Evolutionary conservation across 1,140 invertebrate genomes (phyloP), one percentile per base, ranked within the genome.

Genomic region (Drosophila nigrodunni): DNA sequence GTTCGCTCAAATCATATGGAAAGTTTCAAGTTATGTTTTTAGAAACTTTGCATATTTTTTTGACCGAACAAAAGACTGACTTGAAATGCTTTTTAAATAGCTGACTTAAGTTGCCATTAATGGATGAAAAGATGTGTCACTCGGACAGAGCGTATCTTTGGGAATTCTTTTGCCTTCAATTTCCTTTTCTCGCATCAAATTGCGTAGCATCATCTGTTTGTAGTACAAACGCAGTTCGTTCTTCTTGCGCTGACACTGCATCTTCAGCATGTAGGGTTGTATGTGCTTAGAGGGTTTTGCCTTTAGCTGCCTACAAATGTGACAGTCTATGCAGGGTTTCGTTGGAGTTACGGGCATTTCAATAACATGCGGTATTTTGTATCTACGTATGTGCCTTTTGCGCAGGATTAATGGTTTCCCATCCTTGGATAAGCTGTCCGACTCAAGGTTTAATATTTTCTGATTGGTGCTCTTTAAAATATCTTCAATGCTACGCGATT

Each of bases 191-290:
- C 35, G 43, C 8, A 3, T 21, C 1, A 21, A 43, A 13, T 61
- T 35, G 1, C 49, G 43, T 5, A 18, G 1, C 7, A 70, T 58
- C 13, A 62, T 77, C n/a, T 70, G 58, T 7, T 15, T 58, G 25
- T 77, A 77, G 55, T 83, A 80, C 15, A 10, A 21, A 15, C 61
- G 57, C 1, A 80, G 41, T 21, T 85, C 67, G 8, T 74, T 7
- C 7, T 50, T 68, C n/a, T 80, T 50, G 0, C 60, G 73, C 34
- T 73, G 41, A 1, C 15, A 15, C 13, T 77, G 35, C 73, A 83
- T 85, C 1, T 43, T 34, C 0, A 52, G 34, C 77, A 83, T 80
- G 7, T 80, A 85, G 3, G 62, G 44, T 7, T 18, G 47, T 3
- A 61, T 21, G 4, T n/a, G 13, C 8, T n/a, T 69, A 10, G 46